phyloP scores from a whole-genome alignment of 2,797 vertebrate genomes.

The Pantherophis vulpinus region DNA sequence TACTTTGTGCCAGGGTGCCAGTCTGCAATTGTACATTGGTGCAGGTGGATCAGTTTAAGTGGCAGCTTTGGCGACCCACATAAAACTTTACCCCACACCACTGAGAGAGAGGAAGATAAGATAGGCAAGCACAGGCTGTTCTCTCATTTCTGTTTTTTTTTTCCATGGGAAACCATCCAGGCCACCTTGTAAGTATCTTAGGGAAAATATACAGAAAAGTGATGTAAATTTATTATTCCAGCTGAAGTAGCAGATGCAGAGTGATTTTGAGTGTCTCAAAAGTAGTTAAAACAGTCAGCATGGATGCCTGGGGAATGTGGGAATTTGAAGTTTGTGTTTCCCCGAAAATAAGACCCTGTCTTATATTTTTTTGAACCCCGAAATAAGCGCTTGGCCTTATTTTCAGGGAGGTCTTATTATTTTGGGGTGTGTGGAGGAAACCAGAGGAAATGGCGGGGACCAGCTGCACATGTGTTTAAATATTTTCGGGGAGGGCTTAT shows the following conservation, averaged over 20 bases:
- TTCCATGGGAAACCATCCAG: neutral
- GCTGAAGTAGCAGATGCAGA: neutral
- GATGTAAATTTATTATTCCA: neutral
- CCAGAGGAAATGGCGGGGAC: too few species aligned
- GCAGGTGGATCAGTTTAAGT: neutral
- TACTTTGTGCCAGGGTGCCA: neutral
- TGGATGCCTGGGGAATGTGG: neutral
- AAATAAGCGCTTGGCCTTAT: too few species aligned
- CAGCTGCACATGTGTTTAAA: too few species aligned
- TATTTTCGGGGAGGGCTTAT: too few species aligned
- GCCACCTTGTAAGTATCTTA: neutral
- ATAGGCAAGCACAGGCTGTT: neutral
- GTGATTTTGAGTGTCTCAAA: neutral
- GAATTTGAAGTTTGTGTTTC: neutral
- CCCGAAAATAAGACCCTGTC: too few species aligned
- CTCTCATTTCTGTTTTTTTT: neutral
- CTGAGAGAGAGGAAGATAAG: neutral
- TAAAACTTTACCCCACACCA: neutral
- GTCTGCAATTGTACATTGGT: neutral
- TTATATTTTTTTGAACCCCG: too few species aligned
- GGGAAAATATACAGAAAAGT: neutral
- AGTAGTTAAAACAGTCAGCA: neutral
- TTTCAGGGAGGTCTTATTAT: too few species aligned
- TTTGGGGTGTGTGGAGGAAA: too few species aligned
- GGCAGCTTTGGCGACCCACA: neutral